Evolutionary conservation across 2,888 invertebrate species (phyloP).

Genomic region (Sinohyriopsis cumingii): DNA sequence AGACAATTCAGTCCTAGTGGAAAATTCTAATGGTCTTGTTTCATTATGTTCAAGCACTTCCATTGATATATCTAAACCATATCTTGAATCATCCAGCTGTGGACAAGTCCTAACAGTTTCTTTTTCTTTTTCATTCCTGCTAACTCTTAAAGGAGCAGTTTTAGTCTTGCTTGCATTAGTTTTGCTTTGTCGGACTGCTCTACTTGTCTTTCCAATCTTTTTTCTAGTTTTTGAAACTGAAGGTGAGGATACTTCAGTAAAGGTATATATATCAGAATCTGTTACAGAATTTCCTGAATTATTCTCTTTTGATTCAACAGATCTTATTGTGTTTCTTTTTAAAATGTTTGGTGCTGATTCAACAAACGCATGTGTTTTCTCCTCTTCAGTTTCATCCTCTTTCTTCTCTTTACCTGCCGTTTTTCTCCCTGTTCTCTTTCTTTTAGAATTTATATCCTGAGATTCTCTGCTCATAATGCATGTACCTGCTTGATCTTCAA

Average conservation of each 20-base stretch:
- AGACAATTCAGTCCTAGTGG: too few relatives aligned
- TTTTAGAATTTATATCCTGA: slow-evolving; percentile 6
- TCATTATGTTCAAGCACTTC: too few relatives aligned
- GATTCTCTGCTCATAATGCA: too few relatives aligned
- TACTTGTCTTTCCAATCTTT: not conserved
- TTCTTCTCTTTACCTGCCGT: not conserved
- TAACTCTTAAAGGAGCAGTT: not conserved
- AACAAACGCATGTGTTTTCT: not conserved
- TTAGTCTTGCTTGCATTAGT: not conserved
- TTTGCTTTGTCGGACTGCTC: not conserved
- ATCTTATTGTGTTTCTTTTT: not conserved
- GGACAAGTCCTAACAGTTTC: too few relatives aligned
- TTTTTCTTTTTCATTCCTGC: too few relatives aligned
- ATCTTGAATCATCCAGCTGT: too few relatives aligned
- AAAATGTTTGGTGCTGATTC: not conserved
- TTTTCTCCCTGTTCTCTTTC: slow-evolving; percentile 1
- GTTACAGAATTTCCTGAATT: not conserved
- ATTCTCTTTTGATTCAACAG: not conserved
- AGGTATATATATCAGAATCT: slow-evolving; percentile 1
- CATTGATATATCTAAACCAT: too few relatives aligned
- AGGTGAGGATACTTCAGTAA: slow-evolving; percentile 5
- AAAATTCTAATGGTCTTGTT: too few relatives aligned
- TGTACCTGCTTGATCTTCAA: slow-evolving; percentile 1
- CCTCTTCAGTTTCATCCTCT: not conserved
- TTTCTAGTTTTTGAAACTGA: not conserved